These are phyloP conservation scores for Xiphorhynchus elegans DNA, from an alignment of 2,113 vertebrate species.

Conservation along the genomic window DNA sequence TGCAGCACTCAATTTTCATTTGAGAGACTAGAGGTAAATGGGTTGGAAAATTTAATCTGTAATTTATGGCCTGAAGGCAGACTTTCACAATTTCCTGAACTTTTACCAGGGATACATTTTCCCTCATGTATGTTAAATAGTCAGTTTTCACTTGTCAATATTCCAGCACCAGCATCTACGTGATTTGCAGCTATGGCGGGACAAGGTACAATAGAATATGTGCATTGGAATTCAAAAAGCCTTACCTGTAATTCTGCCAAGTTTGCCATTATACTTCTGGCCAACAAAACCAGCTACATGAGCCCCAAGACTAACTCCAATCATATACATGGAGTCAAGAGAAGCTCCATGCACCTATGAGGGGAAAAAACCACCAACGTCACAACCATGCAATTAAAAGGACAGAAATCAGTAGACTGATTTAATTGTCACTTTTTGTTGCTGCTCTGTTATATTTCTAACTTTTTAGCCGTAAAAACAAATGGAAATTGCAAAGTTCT, in stretches of 20 bases:
- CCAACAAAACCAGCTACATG: conserved; percentile 93
- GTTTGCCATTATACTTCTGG: conserved; percentile 84
- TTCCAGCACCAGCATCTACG: background rate
- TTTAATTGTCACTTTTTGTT: background rate
- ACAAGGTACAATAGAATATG: background rate
- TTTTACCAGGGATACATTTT: background rate
- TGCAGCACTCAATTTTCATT: background rate
- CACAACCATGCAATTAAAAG: background rate
- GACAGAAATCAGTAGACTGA: background rate
- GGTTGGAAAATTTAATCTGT: background rate
- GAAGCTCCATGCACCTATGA: conserved; percentile 82
- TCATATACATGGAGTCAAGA: conserved; percentile 84
- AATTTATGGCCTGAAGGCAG: background rate
- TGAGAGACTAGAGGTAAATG: background rate
- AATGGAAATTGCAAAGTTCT: background rate
- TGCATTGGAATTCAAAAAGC: background rate
- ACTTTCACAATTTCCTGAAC: background rate
- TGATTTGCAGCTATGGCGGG: background rate
- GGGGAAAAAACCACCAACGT: background rate
- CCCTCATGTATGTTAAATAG: background rate
- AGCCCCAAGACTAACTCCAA: conserved; percentile 95
- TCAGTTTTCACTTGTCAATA: background rate
- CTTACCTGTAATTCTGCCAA: conserved; percentile 95
- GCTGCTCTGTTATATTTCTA: background rate
- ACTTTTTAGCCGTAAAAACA: background rate